Conservation (phyloP, 1,140 invertebrate species). For the Papilio dardanus region DNA sequence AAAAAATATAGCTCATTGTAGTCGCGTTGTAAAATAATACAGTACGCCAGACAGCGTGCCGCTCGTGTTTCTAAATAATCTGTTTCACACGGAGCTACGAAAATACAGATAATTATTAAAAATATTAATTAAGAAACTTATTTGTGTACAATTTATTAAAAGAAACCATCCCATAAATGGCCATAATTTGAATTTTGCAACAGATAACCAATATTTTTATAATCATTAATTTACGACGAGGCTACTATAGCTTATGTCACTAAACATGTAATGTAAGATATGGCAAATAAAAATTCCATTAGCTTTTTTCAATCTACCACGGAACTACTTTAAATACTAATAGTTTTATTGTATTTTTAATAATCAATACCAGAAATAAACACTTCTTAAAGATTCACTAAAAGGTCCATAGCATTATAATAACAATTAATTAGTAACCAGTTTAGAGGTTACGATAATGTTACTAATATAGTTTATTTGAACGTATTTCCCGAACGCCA, state of each 20-base stretch:
- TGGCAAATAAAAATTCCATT: not conserved
- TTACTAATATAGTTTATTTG: too few species aligned
- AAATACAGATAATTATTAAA: constrained; percentile 21
- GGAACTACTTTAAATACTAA: constrained; percentile 1
- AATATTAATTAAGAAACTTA: not conserved
- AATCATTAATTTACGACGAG: too few species aligned
- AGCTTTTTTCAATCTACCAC: not conserved
- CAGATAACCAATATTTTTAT: too few species aligned
- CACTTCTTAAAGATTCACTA: not conserved
- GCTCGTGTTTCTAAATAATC: constrained; percentile 54
- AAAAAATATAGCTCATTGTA: constrained; percentile 60
- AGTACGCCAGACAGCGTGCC: constrained; percentile 69
- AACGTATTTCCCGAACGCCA: too few species aligned
- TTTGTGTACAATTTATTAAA: too few species aligned
- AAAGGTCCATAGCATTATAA: not conserved
- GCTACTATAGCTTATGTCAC: not conserved
- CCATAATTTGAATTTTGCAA: too few species aligned
- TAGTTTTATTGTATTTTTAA: not conserved
- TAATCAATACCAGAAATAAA: not conserved
- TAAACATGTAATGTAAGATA: not conserved
- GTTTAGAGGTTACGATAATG: not conserved
- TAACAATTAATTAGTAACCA: constrained; percentile 13
- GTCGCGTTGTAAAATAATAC: constrained; percentile 46
- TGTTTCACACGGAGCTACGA: constrained; percentile 52
- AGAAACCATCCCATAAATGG: too few species aligned